phyloP scores from a whole-genome alignment of 2,888 invertebrate species.

The Drosophila paracracens region DNA sequence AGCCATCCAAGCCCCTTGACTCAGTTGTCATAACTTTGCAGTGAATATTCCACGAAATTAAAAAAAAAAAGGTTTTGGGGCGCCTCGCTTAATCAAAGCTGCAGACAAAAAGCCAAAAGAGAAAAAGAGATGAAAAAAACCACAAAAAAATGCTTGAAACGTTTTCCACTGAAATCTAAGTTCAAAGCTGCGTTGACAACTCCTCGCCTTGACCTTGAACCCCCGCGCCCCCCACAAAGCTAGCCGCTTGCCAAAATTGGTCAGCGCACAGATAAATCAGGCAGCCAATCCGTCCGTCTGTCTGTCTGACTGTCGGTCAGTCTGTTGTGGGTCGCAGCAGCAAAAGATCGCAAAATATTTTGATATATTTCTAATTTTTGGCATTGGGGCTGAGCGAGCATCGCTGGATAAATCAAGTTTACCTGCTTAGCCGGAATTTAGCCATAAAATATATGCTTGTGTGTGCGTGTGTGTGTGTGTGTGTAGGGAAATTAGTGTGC shows the following conservation, averaged over 20 bases:
- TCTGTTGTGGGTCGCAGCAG: slow-evolving; percentile 17
- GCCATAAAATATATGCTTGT: slow-evolving; percentile 31
- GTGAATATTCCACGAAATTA: slow-evolving; percentile 67
- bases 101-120: slow-evolving; percentile 54
- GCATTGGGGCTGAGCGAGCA: slow-evolving; percentile 27
- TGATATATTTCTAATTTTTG: slow-evolving; percentile 74
- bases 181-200: slow-evolving; percentile 69
- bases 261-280: slow-evolving; percentile 71
- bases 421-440: slow-evolving; percentile 67
- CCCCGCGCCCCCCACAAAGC: not conserved
- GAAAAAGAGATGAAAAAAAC: not conserved
- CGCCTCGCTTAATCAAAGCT: slow-evolving; percentile 73
- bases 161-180: slow-evolving; percentile 73
- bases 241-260: slow-evolving; percentile 64
- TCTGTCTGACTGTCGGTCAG: not conserved
- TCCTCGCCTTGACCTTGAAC: slow-evolving; percentile 72
- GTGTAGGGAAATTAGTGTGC: slow-evolving; percentile 64
- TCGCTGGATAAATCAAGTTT: slow-evolving; percentile 45
- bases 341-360: slow-evolving; percentile 52
- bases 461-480: slow-evolving; percentile 24
- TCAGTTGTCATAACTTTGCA: slow-evolving; percentile 68
- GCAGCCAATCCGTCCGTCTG: not conserved
- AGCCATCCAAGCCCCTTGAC: not conserved
- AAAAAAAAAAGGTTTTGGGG: slow-evolving; percentile 56
- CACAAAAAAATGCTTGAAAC: slow-evolving; percentile 32